Evolutionary conservation across 2,113 vertebrate genomes (phyloP).

Genomic region (Meles meles): DNA sequence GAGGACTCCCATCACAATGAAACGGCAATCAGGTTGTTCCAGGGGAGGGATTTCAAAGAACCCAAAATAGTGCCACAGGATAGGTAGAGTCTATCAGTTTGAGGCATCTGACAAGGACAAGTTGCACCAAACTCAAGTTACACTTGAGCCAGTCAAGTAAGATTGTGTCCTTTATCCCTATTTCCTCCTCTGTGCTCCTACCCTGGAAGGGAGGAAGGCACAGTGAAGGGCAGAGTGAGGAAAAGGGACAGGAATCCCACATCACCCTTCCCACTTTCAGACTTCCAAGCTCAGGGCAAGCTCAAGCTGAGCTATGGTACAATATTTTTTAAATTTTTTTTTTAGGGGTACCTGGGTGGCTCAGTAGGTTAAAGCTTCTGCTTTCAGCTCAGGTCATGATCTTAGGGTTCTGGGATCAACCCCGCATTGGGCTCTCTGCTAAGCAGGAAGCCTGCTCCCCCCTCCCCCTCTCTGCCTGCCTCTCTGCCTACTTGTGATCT

Average conservation of each 20-base stretch:
- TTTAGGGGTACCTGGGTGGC: too few relatives aligned
- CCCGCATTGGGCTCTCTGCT: too few relatives aligned
- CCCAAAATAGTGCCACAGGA: neutral
- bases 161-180: neutral
- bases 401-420: too few relatives aligned
- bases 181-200: neutral
- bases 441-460: too few relatives aligned
- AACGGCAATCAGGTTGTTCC: neutral
- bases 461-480: too few relatives aligned
- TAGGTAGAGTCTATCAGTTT: neutral
- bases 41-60: neutral
- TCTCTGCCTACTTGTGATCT: too few relatives aligned
- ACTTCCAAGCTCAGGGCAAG: neutral
- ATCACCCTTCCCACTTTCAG: neutral
- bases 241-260: neutral
- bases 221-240: neutral
- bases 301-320: neutral
- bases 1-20: neutral
- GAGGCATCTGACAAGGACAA: neutral
- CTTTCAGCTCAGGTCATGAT: too few relatives aligned
- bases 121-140: neutral
- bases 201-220: too few relatives aligned
- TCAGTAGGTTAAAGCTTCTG: too few relatives aligned
- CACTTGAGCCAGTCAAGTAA: neutral
- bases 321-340: neutral